Percentiles rank a stretch among this genome's conserved stretches.
Conservation (phyloP, 2,888 invertebrate species). For the Achlya flavicornis region DNA sequence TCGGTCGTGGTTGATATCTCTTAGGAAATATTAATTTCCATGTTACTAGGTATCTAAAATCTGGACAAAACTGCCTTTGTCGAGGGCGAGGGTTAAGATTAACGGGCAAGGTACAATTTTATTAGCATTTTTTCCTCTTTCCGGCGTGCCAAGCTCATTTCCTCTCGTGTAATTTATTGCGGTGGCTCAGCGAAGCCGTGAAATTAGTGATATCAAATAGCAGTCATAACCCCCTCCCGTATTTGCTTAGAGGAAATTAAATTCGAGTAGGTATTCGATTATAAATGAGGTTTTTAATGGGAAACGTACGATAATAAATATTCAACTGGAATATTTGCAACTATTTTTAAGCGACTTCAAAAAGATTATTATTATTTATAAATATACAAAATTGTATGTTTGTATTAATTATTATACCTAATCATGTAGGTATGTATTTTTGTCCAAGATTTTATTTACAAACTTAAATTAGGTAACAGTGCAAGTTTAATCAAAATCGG, state of each 20-base stretch:
- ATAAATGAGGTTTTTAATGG: slow-evolving; percentile 32
- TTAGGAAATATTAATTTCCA: slow-evolving; percentile 57
- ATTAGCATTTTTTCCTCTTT: slow-evolving; percentile 80
- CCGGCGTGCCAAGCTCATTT: slow-evolving; percentile 75
- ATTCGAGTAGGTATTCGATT: slow-evolving; percentile 51
- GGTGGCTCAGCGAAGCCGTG: slow-evolving; percentile 60
- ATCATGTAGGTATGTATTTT: too few relatives aligned
- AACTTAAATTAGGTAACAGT: too few relatives aligned
- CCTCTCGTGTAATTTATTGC: slow-evolving; percentile 74
- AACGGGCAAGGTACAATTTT: slow-evolving; percentile 77
- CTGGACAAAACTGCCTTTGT: slow-evolving; percentile 63
- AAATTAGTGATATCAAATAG: slow-evolving; percentile 76
- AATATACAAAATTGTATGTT: too few relatives aligned
- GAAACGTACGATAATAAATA: slow-evolving; percentile 17
- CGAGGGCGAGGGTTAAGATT: slow-evolving; percentile 69
- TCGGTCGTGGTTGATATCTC: slow-evolving; percentile 43
- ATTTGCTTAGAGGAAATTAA: slow-evolving; percentile 57
- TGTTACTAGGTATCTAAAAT: slow-evolving; percentile 48
- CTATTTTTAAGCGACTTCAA: too few relatives aligned
- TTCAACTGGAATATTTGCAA: not conserved
- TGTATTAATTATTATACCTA: too few relatives aligned
- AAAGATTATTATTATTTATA: too few relatives aligned
- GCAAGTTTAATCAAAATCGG: too few relatives aligned
- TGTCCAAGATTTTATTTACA: too few relatives aligned
- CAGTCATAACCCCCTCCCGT: slow-evolving; percentile 59